Evolutionary conservation across 2,797 vertebrate genomes (phyloP).

Genomic region (Rhabdophis nuchalis): DNA sequence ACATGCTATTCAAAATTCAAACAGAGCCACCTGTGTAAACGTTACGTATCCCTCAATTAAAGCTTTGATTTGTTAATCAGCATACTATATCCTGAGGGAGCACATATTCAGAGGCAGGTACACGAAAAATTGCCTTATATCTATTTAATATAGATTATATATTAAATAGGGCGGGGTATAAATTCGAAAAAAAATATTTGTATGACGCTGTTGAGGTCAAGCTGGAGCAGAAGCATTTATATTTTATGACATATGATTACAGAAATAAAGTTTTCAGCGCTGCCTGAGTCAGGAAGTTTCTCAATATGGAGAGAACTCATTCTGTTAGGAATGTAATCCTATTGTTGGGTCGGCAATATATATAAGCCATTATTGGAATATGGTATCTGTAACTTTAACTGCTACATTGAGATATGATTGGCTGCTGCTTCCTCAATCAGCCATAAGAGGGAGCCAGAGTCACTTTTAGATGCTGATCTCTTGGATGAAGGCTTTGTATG

Average conservation of each 20-base stretch:
- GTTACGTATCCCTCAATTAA: background rate
- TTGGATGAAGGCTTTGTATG: too few relatives aligned
- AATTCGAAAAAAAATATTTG: too few relatives aligned
- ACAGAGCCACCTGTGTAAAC: background rate
- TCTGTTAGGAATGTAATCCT: too few relatives aligned
- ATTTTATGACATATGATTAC: background rate
- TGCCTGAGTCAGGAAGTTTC: background rate
- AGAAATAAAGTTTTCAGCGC: background rate
- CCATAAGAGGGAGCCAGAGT: too few relatives aligned
- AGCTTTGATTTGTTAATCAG: background rate
- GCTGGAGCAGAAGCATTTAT: background rate
- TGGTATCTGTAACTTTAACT: too few relatives aligned
- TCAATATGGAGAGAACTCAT: background rate
- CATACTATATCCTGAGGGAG: background rate
- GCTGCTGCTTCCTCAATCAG: too few relatives aligned
- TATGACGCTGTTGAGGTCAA: background rate
- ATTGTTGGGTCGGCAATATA: too few relatives aligned
- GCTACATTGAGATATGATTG: too few relatives aligned
- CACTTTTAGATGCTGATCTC: too few relatives aligned
- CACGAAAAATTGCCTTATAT: background rate
- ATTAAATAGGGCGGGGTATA: too few relatives aligned
- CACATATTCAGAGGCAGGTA: background rate
- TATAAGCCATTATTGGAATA: too few relatives aligned
- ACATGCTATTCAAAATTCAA: background rate
- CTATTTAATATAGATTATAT: too few relatives aligned